Evolutionary conservation across 2,113 vertebrate genomes (phyloP), one percentile per base, ranked within the genome.

Genomic region (Stegastes partitus): DNA sequence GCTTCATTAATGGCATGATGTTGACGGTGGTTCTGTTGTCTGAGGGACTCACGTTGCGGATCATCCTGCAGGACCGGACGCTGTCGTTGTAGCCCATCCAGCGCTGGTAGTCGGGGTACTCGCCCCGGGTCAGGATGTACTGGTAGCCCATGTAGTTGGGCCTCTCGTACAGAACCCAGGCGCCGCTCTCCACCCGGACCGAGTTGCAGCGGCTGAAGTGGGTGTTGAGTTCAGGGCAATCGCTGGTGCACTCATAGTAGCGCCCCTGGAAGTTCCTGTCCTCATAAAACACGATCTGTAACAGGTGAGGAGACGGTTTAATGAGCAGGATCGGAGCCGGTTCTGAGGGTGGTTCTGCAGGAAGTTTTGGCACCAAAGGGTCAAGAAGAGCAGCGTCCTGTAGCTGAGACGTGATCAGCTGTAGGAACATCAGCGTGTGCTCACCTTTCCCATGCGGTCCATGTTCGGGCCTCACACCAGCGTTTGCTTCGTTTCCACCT

Each of bases 271-370:
- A 93, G 87, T 93, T 90, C 28, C 66, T 88, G 47, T 93, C 93
- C 62, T 93, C 89, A 39, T 87, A 93, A 56, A 93, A 94, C 67
- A 86, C 66, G 4, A 93, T 92, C 92, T 94, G 45, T 8, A 42
- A 42, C 11, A 39, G 37, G 11, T 28, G 26, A 28, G 26, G 26
- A 28, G 3, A 28, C 3, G 26, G 26, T 28, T 28, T 28, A 28
- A n/a, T n/a, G 26, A 5, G 5, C 3, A 28, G 26, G 3, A 5
- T 28, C 26, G 2, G 26, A 28, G 3, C 26, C 26, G 26, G 26
- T 28, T 28, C 26, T 28, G 26, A 28, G 26, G 26, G 5, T 28
- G 26, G 26, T 2, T 28, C 26, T 28, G 26, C 26, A 28, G 5
- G 26, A 28, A 2, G 3, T 28, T 28, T 5, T 28, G 26, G 26